Evolutionary conservation across 2,888 invertebrate genomes (phyloP).

Genomic region (Drosophila formosana): DNA sequence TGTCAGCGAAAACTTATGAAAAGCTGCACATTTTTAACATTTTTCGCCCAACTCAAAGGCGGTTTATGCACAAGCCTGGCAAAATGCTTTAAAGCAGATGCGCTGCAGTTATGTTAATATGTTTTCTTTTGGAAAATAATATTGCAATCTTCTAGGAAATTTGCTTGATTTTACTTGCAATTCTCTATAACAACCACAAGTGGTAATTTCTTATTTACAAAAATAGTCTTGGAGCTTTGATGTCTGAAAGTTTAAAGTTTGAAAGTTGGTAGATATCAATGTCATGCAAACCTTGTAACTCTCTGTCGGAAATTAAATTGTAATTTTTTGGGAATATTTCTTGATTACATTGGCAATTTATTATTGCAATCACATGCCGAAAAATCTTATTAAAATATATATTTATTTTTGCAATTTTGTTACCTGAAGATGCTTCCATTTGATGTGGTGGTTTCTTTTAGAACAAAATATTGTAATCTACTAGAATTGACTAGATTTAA

Average conservation of each 20-base stretch:
- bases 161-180: not conserved
- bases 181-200: not conserved
- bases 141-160: not conserved
- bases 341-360: too few relatives aligned
- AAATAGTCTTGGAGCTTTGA: not conserved
- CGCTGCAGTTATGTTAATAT: not conserved
- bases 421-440: not conserved
- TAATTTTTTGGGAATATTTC: too few relatives aligned
- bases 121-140: not conserved
- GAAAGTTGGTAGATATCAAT: too few relatives aligned
- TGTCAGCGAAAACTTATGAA: slow-evolving; percentile 19
- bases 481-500: too few relatives aligned
- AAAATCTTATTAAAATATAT: too few relatives aligned
- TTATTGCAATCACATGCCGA: too few relatives aligned
- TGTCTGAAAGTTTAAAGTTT: too few relatives aligned
- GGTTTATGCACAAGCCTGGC: slow-evolving; percentile 11
- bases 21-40: slow-evolving; percentile 17
- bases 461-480: too few relatives aligned
- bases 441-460: not conserved
- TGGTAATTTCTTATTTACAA: not conserved
- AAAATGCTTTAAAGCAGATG: not conserved
- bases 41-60: slow-evolving; percentile 6
- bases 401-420: too few relatives aligned
- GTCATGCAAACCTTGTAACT: too few relatives aligned
- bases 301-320: not conserved